Evolutionary conservation across 2,888 invertebrate species (phyloP), one percentile per base, ranked within the genome.

Genomic region (Carcina quercana): DNA sequence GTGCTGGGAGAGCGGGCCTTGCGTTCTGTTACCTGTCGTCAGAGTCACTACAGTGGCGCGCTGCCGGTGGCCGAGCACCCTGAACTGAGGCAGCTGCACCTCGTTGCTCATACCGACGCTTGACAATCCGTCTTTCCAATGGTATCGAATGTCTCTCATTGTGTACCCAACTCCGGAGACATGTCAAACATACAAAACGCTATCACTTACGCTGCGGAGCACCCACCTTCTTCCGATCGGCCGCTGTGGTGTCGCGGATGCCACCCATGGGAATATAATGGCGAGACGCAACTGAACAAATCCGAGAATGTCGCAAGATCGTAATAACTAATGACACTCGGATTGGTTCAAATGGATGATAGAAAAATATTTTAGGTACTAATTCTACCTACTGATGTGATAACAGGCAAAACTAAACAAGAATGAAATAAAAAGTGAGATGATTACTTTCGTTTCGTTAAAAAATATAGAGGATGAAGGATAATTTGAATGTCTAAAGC

Each of bases 111-210:
- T 95, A 86, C 95, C 95, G 86, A 97, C 95, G 86, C 96, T 95
- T 85, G 91, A 90, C 83, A 89, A 88, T 78, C 95, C 95, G 87
- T 93, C 91, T 88, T 92, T 92, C 96, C 96, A 97, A 88, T 92
- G 93, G 90, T 96, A 96, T 86, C 94, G 92, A 89, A 96, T 95
- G 91, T 95, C 95, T 89, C 92, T 92, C 94, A 95, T 95, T 88
- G 95, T 95, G 92, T 95, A 95, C 90, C 95, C 95, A 92, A 95
- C 95, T 95, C 86, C 84, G 83, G 80, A 83, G 83, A 82, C 85
- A 85, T 84, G 84, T 71, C 83, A 82, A 82, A 83, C 79, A 83
- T 76, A 83, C 82, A 83, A 80, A 82, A 83, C 74, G 82, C 80
- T 82, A 79, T 83, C 80, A 83, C 82, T 83, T 80, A 84, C 84